These are phyloP conservation scores for Porites lutea DNA, from an alignment of 64 coral and sea anemone species.

Conservation along the genomic window DNA sequence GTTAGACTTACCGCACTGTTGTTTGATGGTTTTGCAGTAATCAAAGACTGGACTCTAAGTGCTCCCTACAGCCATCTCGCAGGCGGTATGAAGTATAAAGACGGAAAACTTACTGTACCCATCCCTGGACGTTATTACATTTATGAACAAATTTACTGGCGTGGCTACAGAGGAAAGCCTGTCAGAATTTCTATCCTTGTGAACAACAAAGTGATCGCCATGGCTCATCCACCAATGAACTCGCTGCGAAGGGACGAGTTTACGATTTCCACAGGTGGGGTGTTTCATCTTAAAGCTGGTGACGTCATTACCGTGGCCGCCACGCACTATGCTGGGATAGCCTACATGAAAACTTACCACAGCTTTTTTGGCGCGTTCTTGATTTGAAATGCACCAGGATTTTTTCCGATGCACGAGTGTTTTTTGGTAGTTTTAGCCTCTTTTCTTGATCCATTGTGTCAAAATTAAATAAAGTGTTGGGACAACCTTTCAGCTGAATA, in stretches of 20 bases:
- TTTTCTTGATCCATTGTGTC: too few relatives aligned
- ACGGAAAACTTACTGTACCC: conserved; percentile 9
- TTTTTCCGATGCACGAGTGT: too few relatives aligned
- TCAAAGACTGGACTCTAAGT: conserved; percentile 20
- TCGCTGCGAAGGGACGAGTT: too few relatives aligned
- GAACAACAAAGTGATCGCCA: background rate
- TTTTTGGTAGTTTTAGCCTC: too few relatives aligned
- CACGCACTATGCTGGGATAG: background rate
- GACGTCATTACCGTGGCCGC: background rate
- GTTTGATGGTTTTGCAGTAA: background rate
- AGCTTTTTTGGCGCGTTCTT: conserved; percentile 46
- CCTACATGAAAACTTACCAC: background rate
- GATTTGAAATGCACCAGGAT: background rate
- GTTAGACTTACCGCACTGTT: background rate
- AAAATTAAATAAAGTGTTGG: too few relatives aligned
- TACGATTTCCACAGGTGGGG: background rate
- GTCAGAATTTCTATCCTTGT: background rate
- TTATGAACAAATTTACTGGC: background rate
- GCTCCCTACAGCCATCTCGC: conserved; percentile 26
- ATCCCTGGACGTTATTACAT: conserved; percentile 23
- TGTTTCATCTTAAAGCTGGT: background rate
- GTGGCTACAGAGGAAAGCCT: too few relatives aligned
- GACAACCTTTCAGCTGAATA: too few relatives aligned
- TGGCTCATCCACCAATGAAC: background rate
- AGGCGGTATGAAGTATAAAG: conserved; percentile 21